phyloP scores from a whole-genome alignment of 2,888 invertebrate species.

The Mesodorylaimus sp. region DNA sequence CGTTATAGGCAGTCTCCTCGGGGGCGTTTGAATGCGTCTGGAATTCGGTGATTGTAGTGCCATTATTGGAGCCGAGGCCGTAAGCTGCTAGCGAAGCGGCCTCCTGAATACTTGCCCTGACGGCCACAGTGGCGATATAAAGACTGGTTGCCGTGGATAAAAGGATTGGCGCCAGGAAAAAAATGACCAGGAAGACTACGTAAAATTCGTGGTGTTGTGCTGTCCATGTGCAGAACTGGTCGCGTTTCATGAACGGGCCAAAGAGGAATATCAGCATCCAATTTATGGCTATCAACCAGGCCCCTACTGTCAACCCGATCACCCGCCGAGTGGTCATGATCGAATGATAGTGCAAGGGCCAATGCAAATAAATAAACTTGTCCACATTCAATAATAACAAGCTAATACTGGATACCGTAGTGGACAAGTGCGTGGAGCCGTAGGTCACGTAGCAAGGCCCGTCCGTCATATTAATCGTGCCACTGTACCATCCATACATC shows the following conservation, averaged over 20 bases:
- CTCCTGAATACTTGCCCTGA: no score
- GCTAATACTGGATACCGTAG: not conserved
- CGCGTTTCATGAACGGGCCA: not conserved
- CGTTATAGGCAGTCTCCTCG: no score
- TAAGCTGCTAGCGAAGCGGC: no score
- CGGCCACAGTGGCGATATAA: not conserved
- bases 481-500: not conserved
- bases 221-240: not conserved
- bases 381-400: constrained; percentile 7
- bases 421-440: not conserved
- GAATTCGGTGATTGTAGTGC: no score
- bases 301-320: not conserved
- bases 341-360: constrained; percentile 3
- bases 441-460: not conserved
- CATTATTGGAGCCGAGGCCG: no score
- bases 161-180: not conserved
- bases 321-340: not conserved
- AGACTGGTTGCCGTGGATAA: not conserved
- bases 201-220: not conserved
- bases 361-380: constrained; percentile 6
- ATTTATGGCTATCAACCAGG: not conserved
- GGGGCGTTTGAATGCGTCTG: no score
- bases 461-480: not conserved
- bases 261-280: not conserved
- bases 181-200: not conserved